These are phyloP conservation scores for Scleropages formosus DNA, from an alignment of 2,797 vertebrate genomes.

Conservation along the genomic window DNA sequence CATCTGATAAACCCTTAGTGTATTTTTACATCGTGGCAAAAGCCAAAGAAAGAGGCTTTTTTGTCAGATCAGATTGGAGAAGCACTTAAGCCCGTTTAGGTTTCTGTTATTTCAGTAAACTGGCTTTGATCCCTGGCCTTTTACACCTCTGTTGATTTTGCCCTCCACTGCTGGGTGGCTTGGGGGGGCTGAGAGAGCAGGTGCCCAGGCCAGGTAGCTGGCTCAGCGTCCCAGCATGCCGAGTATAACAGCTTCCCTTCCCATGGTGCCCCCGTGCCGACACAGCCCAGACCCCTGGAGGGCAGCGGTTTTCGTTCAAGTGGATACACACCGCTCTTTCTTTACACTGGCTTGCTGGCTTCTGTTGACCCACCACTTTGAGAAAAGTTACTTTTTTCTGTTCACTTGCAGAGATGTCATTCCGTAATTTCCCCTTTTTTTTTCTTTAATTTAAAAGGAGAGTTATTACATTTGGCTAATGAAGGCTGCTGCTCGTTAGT, in stretches of 20 bases:
- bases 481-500: too few relatives aligned
- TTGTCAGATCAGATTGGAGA: background rate
- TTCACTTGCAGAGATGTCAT: background rate
- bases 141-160: background rate
- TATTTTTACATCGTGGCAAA: background rate
- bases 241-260: background rate
- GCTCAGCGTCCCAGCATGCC: background rate
- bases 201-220: background rate
- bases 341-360: slow-evolving; percentile 25
- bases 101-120: slow-evolving; percentile 12
- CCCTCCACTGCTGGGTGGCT: background rate
- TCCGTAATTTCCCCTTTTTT: background rate
- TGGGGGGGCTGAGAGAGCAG: background rate
- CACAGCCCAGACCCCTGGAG: background rate
- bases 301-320: slow-evolving; percentile 2
- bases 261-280: background rate
- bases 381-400: slow-evolving; percentile 1
- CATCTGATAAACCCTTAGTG: background rate
- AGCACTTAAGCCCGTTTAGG: background rate
- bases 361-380: slow-evolving; percentile 14
- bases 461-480: too few relatives aligned
- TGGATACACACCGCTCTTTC: background rate
- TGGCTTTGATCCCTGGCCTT: background rate
- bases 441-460: background rate
- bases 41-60: background rate